A percentile compares a stretch with the other conserved stretches of the same genome.
Conservation (phyloP, 2,888 invertebrate species). For the Calameuta pallipes region DNA sequence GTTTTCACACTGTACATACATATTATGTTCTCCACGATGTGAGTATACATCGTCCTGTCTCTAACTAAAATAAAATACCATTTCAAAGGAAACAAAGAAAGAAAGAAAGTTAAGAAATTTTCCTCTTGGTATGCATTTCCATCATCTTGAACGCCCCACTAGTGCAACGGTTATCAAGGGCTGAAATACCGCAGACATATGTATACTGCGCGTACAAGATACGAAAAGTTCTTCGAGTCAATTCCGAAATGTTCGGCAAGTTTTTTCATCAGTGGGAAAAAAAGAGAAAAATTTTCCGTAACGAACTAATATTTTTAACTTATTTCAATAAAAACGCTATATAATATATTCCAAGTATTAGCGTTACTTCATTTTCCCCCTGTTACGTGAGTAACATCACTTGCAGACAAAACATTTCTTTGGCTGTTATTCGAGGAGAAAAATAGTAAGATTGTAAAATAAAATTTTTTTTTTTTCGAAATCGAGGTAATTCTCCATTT, state of each 20-base stretch:
- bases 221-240: background rate
- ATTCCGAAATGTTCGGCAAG: background rate
- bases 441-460: no score
- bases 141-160: background rate
- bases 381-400: background rate
- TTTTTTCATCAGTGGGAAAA: background rate
- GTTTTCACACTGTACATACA: background rate
- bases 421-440: no score
- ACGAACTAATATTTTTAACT: background rate
- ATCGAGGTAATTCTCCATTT: background rate
- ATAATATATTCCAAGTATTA: background rate
- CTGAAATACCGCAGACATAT: background rate
- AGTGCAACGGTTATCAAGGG: background rate
- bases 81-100: background rate
- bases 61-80: background rate
- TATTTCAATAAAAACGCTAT: background rate
- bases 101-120: background rate
- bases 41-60: background rate
- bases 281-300: no score
- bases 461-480: background rate
- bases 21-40: background rate
- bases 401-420: no score
- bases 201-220: background rate
- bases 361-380: background rate
- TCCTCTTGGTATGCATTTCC: background rate